Evolutionary conservation across 1,140 invertebrate species (phyloP).

Genomic region (Tetraneura akinire): DNA sequence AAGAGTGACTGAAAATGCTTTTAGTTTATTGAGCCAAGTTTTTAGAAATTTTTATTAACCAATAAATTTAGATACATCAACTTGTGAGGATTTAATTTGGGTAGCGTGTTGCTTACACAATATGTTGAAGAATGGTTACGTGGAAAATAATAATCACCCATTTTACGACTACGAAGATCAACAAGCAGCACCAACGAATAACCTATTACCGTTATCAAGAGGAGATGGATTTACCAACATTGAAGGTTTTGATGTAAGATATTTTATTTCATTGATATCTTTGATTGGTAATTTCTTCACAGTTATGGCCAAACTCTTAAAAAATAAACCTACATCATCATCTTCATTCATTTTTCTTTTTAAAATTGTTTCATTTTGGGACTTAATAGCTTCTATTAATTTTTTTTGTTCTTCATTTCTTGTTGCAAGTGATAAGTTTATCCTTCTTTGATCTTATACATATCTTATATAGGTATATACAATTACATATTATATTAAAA

Average conservation of each 20-base stretch:
- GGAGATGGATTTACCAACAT: not conserved
- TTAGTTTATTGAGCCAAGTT: not conserved
- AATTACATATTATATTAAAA: conserved; percentile 1
- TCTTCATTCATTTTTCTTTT: not conserved
- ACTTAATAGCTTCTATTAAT: conserved; percentile 3
- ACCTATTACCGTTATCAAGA: not conserved
- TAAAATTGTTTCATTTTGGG: conserved; percentile 14
- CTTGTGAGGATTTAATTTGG: not conserved
- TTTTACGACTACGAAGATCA: not conserved
- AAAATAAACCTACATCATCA: conserved; percentile 28
- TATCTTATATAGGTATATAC: not conserved
- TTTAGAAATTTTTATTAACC: not conserved
- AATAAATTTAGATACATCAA: not conserved
- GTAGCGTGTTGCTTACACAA: not conserved
- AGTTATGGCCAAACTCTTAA: conserved; percentile 23
- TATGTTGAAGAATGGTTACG: not conserved
- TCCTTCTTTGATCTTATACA: not conserved
- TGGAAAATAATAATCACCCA: not conserved
- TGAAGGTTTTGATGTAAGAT: conserved; percentile 4
- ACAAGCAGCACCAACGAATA: conserved; percentile 3
- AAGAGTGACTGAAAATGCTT: not conserved
- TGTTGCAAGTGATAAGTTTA: not conserved
- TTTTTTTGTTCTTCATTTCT: conserved; percentile 8
- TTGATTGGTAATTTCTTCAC: conserved; percentile 19
- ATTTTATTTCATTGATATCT: conserved; percentile 14